Percentiles rank a stretch among this genome's conserved stretches.
Conservation (phyloP, 1,140 invertebrate species). For the Armadillidium nasatum region DNA sequence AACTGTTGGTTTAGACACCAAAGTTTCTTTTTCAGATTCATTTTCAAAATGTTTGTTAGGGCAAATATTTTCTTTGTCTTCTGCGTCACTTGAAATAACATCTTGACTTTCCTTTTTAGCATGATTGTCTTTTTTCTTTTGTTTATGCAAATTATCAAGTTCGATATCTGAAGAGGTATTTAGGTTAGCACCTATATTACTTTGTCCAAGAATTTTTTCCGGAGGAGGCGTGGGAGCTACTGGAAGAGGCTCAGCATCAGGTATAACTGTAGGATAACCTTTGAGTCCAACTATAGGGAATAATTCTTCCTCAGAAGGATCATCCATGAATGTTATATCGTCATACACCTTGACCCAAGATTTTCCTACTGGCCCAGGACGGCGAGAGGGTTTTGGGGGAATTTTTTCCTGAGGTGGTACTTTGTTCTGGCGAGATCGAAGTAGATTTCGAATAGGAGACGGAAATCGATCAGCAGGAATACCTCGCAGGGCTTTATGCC, state of each 20-base stretch:
- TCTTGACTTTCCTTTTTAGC: not conserved
- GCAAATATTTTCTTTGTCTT: slow-evolving; percentile 12
- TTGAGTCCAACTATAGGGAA: slow-evolving; percentile 39
- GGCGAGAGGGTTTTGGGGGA: slow-evolving; percentile 36
- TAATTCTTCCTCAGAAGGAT: slow-evolving; percentile 28
- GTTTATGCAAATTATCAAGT: slow-evolving; percentile 32
- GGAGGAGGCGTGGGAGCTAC: slow-evolving; percentile 40
- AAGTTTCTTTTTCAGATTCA: not conserved
- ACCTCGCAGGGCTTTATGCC: slow-evolving; percentile 31
- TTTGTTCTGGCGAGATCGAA: not conserved
- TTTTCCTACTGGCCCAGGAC: slow-evolving; percentile 39
- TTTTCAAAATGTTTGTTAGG: slow-evolving; percentile 7
- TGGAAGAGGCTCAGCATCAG: slow-evolving; percentile 37
- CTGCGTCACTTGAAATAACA: not conserved
- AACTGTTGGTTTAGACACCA: not conserved
- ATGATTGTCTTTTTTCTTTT: not conserved
- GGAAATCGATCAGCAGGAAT: slow-evolving; percentile 29
- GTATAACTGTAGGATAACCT: slow-evolving; percentile 29
- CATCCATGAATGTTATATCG: slow-evolving; percentile 44
- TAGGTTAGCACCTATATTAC: not conserved
- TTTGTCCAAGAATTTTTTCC: slow-evolving; percentile 3
- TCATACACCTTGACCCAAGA: slow-evolving; percentile 45
- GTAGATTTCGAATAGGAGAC: slow-evolving; percentile 28
- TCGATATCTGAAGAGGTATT: slow-evolving; percentile 29
- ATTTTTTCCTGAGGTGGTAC: slow-evolving; percentile 11